Evolutionary conservation across 1,140 invertebrate genomes (phyloP), one percentile per base, ranked within the genome.

Genomic region (Drosophila equinoxialis): DNA sequence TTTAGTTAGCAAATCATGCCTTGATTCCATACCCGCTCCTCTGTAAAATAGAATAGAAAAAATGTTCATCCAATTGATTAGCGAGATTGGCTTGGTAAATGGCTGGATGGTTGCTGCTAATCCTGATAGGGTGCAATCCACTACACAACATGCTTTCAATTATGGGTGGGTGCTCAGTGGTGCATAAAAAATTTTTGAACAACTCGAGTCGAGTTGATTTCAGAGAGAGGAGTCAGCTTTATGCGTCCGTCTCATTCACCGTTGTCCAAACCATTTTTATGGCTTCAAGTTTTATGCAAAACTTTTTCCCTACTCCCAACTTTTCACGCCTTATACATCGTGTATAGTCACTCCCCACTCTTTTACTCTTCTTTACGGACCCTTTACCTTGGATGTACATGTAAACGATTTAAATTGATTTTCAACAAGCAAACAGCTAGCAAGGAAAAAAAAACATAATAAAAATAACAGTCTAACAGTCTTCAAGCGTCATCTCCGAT

Each of bases 1-100:
- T 68, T 92, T 92, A 91, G 86, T 85, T 66, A 92, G 79, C 85
- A 91, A 78, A 87, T 92, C 91, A 91, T 92, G 91, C 90, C 91
- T 87, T 92, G 91, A 91, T 90, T 92, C 91, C 91, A 92, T 91
- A 91, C 90, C 91, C 90, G 91, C 91, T 92, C 91, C 91, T 91
- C 91, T 92, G 86, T 11, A 61, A 82, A 78, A 58, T 69, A 85
- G 68, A 51, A 48, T 78, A 65, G 35, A 10, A 5, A 55, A 54
- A 73, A 5, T 42, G 17, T 55, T n/a, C 54, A 30, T 66, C 55
- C 23, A 54, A 14, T 48, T 35, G 20, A 68, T 33, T 65, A 70
- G 42, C 63, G 57, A 10, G 42, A 59, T 55, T 57, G 48, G 45
- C 37, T 54, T 45, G n/a, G 20, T 5, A 5, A 6, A 10, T 41